These are phyloP conservation scores for Agrochola lota DNA, from an alignment of 2,888 invertebrate species.

Conservation along the genomic window DNA sequence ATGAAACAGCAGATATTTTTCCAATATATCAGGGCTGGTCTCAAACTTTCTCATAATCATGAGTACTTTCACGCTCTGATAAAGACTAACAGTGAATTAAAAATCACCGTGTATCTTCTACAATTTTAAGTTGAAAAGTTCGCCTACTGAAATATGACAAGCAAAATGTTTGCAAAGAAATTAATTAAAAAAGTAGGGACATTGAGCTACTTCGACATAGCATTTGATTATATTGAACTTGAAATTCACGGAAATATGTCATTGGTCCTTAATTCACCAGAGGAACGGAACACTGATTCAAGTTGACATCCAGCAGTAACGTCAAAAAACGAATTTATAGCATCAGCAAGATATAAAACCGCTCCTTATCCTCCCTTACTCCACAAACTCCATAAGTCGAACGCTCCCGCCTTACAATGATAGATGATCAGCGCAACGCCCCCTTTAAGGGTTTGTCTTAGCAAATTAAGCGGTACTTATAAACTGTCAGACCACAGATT, in stretches of 20 bases:
- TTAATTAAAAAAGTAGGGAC: neutral
- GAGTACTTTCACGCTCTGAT: too few species aligned
- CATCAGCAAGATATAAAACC: neutral
- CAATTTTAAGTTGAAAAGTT: neutral
- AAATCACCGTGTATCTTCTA: neutral
- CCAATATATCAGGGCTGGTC: too few species aligned
- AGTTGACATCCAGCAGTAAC: neutral
- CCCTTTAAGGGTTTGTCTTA: slow-evolving; percentile 65
- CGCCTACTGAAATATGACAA: neutral
- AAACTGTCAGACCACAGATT: slow-evolving; percentile 68
- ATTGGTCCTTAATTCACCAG: too few species aligned
- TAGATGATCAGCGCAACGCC: slow-evolving; percentile 69
- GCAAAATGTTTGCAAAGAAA: neutral
- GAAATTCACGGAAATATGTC: neutral
- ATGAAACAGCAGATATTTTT: too few species aligned
- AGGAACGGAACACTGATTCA: neutral
- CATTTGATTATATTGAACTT: neutral
- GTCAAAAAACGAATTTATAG: neutral
- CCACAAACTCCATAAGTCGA: slow-evolving; percentile 37
- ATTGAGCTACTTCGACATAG: neutral
- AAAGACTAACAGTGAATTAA: too few species aligned
- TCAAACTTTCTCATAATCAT: too few species aligned
- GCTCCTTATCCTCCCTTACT: neutral
- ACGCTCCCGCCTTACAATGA: slow-evolving; percentile 67
- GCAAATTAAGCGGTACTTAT: slow-evolving; percentile 71